phyloP scores from a whole-genome alignment of 1,140 invertebrate genomes.

The Drosophila seguyi region DNA sequence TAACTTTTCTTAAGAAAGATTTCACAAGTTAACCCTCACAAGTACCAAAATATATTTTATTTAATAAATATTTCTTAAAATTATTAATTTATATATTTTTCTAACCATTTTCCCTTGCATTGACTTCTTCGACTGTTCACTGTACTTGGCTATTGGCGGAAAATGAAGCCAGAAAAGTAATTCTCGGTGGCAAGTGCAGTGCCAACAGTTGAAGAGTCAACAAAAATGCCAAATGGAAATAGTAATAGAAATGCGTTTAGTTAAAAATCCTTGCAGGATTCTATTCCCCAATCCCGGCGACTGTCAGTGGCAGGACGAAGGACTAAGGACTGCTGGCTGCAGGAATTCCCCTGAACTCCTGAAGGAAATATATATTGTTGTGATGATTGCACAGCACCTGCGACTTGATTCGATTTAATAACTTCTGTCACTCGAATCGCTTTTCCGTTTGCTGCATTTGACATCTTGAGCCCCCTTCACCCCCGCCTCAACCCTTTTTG shows the following conservation, averaged over 20 bases:
- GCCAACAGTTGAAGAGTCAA: conserved; percentile 72
- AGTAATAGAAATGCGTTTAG: conserved; percentile 66
- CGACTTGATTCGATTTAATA: conserved; percentile 78
- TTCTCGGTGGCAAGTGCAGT: conserved; percentile 56
- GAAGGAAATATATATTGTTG: conserved; percentile 51
- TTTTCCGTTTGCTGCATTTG: conserved; percentile 19
- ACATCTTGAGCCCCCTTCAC: background rate
- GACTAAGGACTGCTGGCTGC: conserved; percentile 2
- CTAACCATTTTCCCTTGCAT: too few species aligned
- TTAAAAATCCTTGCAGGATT: conserved; percentile 31
- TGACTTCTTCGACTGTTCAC: background rate
- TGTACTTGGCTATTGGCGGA: background rate
- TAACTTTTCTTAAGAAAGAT: background rate
- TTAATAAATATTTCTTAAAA: background rate
- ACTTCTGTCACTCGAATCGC: conserved; percentile 60
- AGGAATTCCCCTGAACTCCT: background rate
- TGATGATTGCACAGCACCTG: conserved; percentile 74
- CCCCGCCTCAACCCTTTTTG: background rate
- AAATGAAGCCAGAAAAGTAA: conserved; percentile 7
- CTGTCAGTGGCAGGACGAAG: conserved; percentile 44
- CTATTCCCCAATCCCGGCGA: conserved; percentile 5
- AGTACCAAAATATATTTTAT: background rate
- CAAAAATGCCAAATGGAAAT: conserved; percentile 62
- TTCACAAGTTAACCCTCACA: background rate
- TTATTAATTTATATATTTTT: background rate